A percentile compares a stretch with the other conserved stretches of the same genome.
Evolutionary conservation across 2,797 vertebrate species (phyloP).

Genomic region (Premnoplex brunnescens): DNA sequence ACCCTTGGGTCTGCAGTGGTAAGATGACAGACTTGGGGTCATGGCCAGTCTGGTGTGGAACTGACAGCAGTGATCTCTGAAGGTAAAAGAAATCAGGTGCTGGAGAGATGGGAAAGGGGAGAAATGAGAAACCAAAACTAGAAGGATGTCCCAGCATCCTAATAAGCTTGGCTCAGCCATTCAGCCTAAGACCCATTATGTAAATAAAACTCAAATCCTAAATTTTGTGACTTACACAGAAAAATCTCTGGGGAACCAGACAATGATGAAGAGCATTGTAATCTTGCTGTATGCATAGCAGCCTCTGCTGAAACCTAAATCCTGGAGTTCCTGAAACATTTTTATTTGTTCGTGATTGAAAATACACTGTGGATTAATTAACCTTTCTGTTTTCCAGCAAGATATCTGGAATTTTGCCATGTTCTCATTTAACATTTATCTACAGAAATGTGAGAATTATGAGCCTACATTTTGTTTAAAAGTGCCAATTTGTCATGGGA

Average conservation of each 20-base stretch:
- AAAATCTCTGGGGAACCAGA: background rate
- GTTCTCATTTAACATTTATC: conserved; percentile 22
- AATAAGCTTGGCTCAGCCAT: background rate
- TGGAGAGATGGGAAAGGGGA: background rate
- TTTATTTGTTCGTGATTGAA: conserved; percentile 7
- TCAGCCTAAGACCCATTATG: background rate
- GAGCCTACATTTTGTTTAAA: background rate
- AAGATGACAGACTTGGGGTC: background rate
- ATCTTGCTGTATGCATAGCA: background rate
- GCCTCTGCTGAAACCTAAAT: background rate
- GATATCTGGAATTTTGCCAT: conserved; percentile 8
- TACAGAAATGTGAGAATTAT: background rate
- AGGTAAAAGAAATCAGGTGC: background rate
- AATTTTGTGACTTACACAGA: background rate
- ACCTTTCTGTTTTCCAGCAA: conserved; percentile 25
- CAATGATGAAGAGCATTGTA: background rate
- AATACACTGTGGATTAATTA: conserved; percentile 14
- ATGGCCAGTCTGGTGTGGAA: background rate
- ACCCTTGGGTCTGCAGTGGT: background rate
- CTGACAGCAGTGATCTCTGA: background rate
- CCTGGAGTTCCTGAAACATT: background rate
- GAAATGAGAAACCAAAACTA: background rate
- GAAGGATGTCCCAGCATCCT: background rate
- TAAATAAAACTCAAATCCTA: background rate
- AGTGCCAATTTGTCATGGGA: background rate